phyloP scores from a whole-genome alignment of 2,888 invertebrate species.

The Myathropa florea region DNA sequence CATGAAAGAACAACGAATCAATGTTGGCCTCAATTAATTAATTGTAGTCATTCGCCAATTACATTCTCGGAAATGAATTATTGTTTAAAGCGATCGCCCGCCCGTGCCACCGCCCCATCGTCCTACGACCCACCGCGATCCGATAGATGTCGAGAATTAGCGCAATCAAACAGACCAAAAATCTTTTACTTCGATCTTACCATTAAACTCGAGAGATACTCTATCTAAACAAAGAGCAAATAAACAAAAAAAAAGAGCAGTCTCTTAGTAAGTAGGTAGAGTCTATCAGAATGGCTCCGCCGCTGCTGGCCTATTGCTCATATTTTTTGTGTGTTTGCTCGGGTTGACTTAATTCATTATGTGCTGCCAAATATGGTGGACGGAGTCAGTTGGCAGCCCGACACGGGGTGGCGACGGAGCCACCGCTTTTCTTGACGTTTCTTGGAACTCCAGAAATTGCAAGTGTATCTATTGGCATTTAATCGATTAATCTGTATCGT shows the following conservation, averaged over 20 bases:
- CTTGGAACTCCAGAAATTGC: conserved; percentile 23
- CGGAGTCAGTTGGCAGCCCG: not conserved
- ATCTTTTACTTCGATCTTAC: not conserved
- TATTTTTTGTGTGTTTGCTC: not conserved
- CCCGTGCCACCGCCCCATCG: not conserved
- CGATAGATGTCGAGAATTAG: conserved; percentile 15
- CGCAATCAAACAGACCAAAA: conserved; percentile 11
- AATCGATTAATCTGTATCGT: not conserved
- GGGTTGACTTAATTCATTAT: conserved; percentile 40
- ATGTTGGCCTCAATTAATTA: conserved; percentile 64
- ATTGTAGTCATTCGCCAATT: conserved; percentile 60
- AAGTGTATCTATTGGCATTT: conserved; percentile 17
- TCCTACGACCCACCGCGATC: not conserved
- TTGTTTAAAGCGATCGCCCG: not conserved
- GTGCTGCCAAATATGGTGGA: conserved; percentile 27
- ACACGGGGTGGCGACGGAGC: not conserved
- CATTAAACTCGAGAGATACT: conserved; percentile 5
- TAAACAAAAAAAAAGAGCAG: not conserved
- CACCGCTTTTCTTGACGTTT: not conserved
- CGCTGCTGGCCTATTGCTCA: conserved; percentile 25
- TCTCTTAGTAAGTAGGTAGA: not conserved
- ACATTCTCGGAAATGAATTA: conserved; percentile 58
- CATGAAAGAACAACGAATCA: conserved; percentile 46
- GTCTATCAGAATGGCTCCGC: conserved; percentile 28
- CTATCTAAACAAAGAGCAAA: not conserved